Evolutionary conservation across 2,113 vertebrate species (phyloP).

Genomic region (Myotis brandtii): DNA sequence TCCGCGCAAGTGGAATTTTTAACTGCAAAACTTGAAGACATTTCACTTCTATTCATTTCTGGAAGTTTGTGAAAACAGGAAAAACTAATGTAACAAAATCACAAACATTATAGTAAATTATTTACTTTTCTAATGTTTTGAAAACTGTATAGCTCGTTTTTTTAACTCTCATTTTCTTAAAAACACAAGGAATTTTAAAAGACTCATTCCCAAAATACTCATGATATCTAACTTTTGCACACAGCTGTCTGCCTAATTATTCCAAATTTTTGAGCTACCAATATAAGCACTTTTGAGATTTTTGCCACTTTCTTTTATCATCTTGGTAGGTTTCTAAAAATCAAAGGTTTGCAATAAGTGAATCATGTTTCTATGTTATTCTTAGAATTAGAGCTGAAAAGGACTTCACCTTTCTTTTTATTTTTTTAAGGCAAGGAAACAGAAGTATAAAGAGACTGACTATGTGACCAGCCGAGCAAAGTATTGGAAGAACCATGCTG

Average conservation of each 20-base stretch:
- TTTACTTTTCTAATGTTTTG: constrained; percentile 43
- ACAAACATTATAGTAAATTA: neutral
- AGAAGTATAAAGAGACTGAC: neutral
- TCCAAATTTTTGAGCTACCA: neutral
- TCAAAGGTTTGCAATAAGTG: neutral
- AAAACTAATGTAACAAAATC: constrained; percentile 47
- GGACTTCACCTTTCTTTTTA: neutral
- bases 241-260: neutral
- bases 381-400: constrained; percentile 25
- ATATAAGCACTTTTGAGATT: neutral
- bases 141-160: neutral
- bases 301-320: neutral
- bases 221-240: constrained; percentile 7
- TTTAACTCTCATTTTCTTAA: neutral
- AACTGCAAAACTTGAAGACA: constrained; percentile 20
- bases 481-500: neutral
- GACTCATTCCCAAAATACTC: neutral
- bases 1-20: neutral
- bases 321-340: constrained; percentile 20
- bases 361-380: neutral
- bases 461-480: neutral
- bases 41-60: neutral
- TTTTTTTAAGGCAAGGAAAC: neutral
- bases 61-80: constrained; percentile 4
- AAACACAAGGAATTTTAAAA: constrained; percentile 2